Conservation (phyloP, 2,888 invertebrate species). For the Mechanitis mazaeus region DNA sequence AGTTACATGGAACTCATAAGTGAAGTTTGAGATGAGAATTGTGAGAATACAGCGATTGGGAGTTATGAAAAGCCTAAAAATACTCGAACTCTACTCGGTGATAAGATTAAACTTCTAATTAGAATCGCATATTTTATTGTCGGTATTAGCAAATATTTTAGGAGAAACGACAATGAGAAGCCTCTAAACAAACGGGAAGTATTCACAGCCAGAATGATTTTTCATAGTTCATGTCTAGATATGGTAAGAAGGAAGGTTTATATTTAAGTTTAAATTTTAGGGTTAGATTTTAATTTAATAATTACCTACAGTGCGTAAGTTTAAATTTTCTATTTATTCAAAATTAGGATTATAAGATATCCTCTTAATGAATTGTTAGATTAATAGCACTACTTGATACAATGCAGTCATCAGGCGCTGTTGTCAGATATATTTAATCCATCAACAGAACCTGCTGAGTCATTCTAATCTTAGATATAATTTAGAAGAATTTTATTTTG, state of each 20-base stretch:
- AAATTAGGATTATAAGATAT: slow-evolving; percentile 57
- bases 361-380: slow-evolving; percentile 65
- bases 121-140: slow-evolving; percentile 47
- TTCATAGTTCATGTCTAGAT: slow-evolving; percentile 68
- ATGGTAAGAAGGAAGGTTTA: slow-evolving; percentile 63
- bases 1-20: slow-evolving; percentile 37
- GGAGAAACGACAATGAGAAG: slow-evolving; percentile 44
- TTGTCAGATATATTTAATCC: slow-evolving; percentile 25
- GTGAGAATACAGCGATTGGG: slow-evolving; percentile 35
- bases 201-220: slow-evolving; percentile 76
- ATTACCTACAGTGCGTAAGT: slow-evolving; percentile 74
- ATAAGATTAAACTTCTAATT: slow-evolving; percentile 10
- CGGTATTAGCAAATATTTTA: slow-evolving; percentile 44
- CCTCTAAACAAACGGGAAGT: slow-evolving; percentile 63
- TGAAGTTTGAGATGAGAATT: slow-evolving; percentile 36
- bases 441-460: slow-evolving; percentile 35
- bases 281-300: slow-evolving; percentile 61
- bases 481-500: slow-evolving; percentile 71
- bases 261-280: slow-evolving; percentile 48
- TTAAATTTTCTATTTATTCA: slow-evolving; percentile 67
- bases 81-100: slow-evolving; percentile 17
- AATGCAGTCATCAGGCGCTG: slow-evolving; percentile 31
- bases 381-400: slow-evolving; percentile 59
- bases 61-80: slow-evolving; percentile 10
- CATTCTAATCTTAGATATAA: slow-evolving; percentile 61